A percentile compares a stretch with the other conserved stretches of the same genome.
These are phyloP conservation scores for Euplexia lucipara DNA, from an alignment of 2,888 invertebrate species.

Conservation along the genomic window DNA sequence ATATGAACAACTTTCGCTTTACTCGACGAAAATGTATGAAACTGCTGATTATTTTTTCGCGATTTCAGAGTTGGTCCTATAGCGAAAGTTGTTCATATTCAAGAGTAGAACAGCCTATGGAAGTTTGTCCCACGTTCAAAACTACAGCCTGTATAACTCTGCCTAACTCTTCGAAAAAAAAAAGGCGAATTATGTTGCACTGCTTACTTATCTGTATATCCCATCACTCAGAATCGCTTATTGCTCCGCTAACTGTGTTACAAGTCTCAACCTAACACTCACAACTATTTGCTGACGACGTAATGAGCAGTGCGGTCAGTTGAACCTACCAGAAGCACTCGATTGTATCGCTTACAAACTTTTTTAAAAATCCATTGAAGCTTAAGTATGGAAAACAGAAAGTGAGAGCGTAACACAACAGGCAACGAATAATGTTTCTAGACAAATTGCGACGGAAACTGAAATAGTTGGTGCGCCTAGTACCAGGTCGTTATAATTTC, in stretches of 20 bases:
- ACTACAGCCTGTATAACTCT: too few relatives aligned
- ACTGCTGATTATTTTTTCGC: too few relatives aligned
- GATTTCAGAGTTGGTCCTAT: too few relatives aligned
- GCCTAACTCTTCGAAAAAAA: too few relatives aligned
- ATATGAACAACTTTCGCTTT: too few relatives aligned
- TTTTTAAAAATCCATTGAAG: conserved; percentile 29
- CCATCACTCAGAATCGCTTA: background rate
- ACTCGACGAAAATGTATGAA: too few relatives aligned
- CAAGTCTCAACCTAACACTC: conserved; percentile 17
- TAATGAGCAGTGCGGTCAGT: conserved; percentile 63
- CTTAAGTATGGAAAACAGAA: background rate
- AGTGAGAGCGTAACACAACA: background rate
- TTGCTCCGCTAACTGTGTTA: background rate
- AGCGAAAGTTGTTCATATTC: too few relatives aligned
- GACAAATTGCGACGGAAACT: background rate
- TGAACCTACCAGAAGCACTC: background rate
- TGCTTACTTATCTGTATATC: too few relatives aligned
- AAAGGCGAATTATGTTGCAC: too few relatives aligned
- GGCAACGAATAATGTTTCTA: conserved; percentile 3
- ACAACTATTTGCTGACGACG: conserved; percentile 62
- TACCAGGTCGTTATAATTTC: conserved; percentile 68
- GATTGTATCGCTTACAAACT: background rate
- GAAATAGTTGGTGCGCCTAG: background rate
- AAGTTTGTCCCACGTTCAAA: too few relatives aligned
- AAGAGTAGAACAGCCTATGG: too few relatives aligned